These are phyloP conservation scores for Calliopum simillimum DNA, from an alignment of 2,888 invertebrate species.

Conservation along the genomic window DNA sequence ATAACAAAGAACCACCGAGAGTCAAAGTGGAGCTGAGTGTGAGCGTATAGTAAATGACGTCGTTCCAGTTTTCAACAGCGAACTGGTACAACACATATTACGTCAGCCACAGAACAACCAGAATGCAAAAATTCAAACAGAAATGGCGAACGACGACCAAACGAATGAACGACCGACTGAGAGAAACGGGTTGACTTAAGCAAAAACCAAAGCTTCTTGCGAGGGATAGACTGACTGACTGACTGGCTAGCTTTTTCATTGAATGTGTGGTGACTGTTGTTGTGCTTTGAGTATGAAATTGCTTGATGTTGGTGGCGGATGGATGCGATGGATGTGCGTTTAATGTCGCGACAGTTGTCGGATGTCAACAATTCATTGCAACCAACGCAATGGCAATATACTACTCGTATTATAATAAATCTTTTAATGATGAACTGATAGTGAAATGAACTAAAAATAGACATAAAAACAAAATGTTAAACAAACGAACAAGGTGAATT, in stretches of 20 bases:
- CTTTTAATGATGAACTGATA: neutral
- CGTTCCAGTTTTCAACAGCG: slow-evolving; percentile 17
- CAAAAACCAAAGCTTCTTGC: neutral
- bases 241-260: neutral
- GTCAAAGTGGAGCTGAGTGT: neutral
- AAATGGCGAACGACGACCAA: slow-evolving; percentile 33
- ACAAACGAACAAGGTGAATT: neutral
- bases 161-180: slow-evolving; percentile 39
- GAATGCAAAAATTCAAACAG: slow-evolving; percentile 30
- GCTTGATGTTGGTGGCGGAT: neutral
- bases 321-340: neutral
- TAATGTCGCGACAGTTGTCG: neutral
- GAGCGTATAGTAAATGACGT: slow-evolving; percentile 1
- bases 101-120: slow-evolving; percentile 51
- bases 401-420: neutral
- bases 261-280: neutral
- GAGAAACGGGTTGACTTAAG: slow-evolving; percentile 31
- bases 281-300: neutral
- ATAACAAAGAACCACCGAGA: neutral
- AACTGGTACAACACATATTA: slow-evolving; percentile 36
- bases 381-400: slow-evolving; percentile 9
- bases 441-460: slow-evolving; percentile 15
- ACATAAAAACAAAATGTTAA: neutral
- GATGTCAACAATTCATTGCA: slow-evolving; percentile 21
- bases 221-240: no score